These are phyloP conservation scores for Heliconius ismenius DNA, from an alignment of 2,888 invertebrate genomes.

Conservation along the genomic window DNA sequence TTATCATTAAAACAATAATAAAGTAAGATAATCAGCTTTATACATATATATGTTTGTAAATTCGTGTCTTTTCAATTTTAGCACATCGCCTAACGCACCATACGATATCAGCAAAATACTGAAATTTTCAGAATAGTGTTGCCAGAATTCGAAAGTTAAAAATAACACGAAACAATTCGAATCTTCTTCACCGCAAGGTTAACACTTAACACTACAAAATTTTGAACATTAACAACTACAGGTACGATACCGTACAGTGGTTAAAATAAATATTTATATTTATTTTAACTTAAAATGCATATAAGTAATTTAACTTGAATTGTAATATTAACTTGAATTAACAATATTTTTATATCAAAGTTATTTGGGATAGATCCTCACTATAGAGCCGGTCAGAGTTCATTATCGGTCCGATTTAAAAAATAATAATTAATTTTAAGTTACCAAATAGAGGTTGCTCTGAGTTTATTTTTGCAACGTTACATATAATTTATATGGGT, in stretches of 20 bases:
- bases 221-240: neutral
- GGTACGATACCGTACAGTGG: neutral
- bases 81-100: conserved; percentile 1
- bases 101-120: conserved; percentile 26
- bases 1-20: neutral
- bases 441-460: too few species aligned
- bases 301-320: too few species aligned
- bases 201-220: neutral
- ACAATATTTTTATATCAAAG: too few species aligned
- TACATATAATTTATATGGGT: too few species aligned
- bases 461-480: too few species aligned
- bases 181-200: neutral
- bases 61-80: conserved; percentile 6
- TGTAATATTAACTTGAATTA: too few species aligned
- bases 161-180: neutral
- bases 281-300: neutral
- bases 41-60: neutral
- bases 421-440: too few species aligned
- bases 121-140: conserved; percentile 28
- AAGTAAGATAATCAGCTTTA: neutral
- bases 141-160: conserved; percentile 6
- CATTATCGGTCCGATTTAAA: too few species aligned
- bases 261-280: neutral
- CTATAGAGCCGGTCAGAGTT: too few species aligned
- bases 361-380: too few species aligned